These are phyloP conservation scores for Danionella dracula DNA, from an alignment of 2,797 vertebrate genomes.

Conservation along the genomic window DNA sequence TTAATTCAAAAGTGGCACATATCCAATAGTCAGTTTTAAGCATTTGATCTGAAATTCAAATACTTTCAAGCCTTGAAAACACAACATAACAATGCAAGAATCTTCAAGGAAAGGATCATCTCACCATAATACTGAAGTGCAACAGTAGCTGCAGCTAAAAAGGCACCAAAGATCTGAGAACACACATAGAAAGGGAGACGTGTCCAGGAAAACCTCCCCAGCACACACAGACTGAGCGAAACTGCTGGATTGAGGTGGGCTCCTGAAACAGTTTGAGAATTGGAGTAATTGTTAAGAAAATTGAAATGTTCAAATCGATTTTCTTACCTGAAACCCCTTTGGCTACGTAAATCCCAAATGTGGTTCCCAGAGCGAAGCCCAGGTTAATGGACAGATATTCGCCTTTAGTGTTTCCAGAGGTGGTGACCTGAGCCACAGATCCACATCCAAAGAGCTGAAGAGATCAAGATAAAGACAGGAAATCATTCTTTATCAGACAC, in stretches of 20 bases:
- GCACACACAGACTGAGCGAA: constrained; percentile 71
- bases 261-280: constrained; percentile 57
- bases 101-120: too few species aligned
- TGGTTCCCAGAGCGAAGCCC: constrained; percentile 69
- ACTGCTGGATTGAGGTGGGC: constrained; percentile 88
- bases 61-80: too few species aligned
- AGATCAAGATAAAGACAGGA: not conserved
- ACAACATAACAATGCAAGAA: too few species aligned
- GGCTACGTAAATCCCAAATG: constrained; percentile 65
- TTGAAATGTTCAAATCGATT: not conserved
- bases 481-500: too few species aligned
- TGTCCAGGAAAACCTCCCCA: constrained; percentile 74
- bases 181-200: constrained; percentile 74
- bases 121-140: constrained; percentile 78
- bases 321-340: constrained; percentile 67
- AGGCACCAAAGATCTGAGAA: constrained; percentile 81
- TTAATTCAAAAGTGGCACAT: too few species aligned
- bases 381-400: constrained; percentile 74
- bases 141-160: constrained; percentile 72
- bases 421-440: constrained; percentile 69
- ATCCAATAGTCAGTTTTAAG: too few species aligned
- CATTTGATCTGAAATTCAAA: too few species aligned
- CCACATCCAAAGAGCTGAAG: constrained; percentile 73
- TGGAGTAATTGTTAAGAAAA: too few species aligned
- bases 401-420: constrained; percentile 60